Base-by-base conservation (phyloP, 1,140 invertebrate species). In the Macrotrachela quadricornifera region DNA sequence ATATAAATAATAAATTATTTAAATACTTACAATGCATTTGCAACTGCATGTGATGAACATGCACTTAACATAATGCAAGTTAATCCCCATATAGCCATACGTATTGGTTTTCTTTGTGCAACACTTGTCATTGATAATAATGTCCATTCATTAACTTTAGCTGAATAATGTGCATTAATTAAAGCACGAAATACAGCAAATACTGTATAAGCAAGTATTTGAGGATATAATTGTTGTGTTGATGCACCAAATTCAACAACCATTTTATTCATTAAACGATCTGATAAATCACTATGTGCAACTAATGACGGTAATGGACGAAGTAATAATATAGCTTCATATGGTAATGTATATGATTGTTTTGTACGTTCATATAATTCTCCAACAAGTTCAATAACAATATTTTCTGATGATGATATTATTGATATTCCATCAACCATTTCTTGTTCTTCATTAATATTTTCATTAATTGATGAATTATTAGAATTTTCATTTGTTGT, bases 231-330 rank as follows among this genome's bases (percentile, higher is more conserved):
- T 30, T 80, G 80, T 67, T 87, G 83, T 65, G 83, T 81, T 56
- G 78, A 79, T 1, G 81, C 82, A 36, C 86, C 71, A 73, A 86
- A 86, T 71, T 88, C 84, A 37, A 80, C 80, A 60, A 87, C 84
- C 30, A 86, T 82, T 74, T 85, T 85, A 51, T 84, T 86, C 49
- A 86, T 72, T 58, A 86, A 80, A 30, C 21, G 21, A 30, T 30
- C 21, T 2, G 21, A 30, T 30, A 30, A 30, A 30, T 8, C 21
- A 30, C 2, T 30, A 30, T 30, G 21, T 30, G 21, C 21, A 30
- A 30, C 3, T 30, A 30, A 30, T 4, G 21, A 30, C 8, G 21
- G 21, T 30, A 30, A 30, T 30, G 21, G 21, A 30, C 21, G 21
- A 4, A 30, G 8, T 4, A 30, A 8, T 4, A 30, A 8, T 30